Conservation (phyloP, 2,113 vertebrate genomes). For the Protobothrops flavoviridis region DNA sequence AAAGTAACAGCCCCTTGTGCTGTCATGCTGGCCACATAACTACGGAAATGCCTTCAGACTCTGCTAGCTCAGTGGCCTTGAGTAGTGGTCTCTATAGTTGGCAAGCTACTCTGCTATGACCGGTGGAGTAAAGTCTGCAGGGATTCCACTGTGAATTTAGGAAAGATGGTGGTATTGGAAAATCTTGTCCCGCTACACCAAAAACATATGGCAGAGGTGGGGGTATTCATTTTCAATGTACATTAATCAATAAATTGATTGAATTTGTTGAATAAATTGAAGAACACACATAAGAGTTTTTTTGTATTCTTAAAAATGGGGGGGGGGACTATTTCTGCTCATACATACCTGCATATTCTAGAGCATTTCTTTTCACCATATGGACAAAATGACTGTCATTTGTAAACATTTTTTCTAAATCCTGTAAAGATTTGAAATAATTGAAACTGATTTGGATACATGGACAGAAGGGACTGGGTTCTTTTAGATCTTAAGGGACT, state of each 20-base stretch:
- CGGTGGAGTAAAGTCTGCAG: background rate
- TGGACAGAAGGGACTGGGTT: background rate
- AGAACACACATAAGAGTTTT: background rate
- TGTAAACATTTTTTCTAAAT: slow-evolving; percentile 12
- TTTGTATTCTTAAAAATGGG: background rate
- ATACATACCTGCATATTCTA: background rate
- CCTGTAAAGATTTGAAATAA: background rate
- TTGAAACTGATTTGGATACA: slow-evolving; percentile 4
- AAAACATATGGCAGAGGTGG: background rate
- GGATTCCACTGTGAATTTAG: background rate
- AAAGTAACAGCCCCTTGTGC: background rate
- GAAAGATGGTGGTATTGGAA: background rate
- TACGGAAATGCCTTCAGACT: too few species aligned
- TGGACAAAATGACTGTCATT: background rate
- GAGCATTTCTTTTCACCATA: background rate
- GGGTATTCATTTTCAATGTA: background rate
- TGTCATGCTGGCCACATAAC: background rate
- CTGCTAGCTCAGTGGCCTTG: background rate
- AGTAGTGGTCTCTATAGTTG: background rate
- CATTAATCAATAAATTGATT: background rate
- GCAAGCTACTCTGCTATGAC: background rate
- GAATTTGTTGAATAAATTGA: background rate
- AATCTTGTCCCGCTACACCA: background rate
- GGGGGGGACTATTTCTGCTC: background rate
- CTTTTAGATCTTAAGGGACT: background rate